Conservation (phyloP, 2,888 invertebrate genomes). For the Eudemis profundana region DNA sequence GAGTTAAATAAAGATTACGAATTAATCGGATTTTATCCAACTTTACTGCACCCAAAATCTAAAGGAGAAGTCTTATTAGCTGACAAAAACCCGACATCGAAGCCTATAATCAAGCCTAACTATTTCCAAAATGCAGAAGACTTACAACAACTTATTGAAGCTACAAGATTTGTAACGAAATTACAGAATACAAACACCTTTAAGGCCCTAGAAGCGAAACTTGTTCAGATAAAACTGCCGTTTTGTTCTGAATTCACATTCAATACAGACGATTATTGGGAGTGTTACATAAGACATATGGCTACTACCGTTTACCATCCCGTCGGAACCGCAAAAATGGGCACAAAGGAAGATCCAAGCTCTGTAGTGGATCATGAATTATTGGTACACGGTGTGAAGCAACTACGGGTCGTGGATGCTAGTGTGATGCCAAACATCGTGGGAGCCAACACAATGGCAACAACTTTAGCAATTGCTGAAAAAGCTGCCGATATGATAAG, state of each 20-base stretch:
- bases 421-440: slow-evolving; percentile 82
- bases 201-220: slow-evolving; percentile 60
- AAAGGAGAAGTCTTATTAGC: slow-evolving; percentile 83
- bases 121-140: slow-evolving; percentile 86
- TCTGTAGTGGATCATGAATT: slow-evolving; percentile 82
- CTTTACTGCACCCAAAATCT: slow-evolving; percentile 79
- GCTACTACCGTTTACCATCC: slow-evolving; percentile 87
- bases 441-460: slow-evolving; percentile 85
- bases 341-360: slow-evolving; percentile 66
- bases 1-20: slow-evolving; percentile 59
- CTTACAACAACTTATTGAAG: slow-evolving; percentile 70
- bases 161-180: slow-evolving; percentile 65
- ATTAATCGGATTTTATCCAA: slow-evolving; percentile 67
- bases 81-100: slow-evolving; percentile 78
- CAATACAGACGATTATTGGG: slow-evolving; percentile 79
- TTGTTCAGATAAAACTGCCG: slow-evolving; percentile 61
- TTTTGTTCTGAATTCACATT: slow-evolving; percentile 63
- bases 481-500: slow-evolving; percentile 78
- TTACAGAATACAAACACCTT: slow-evolving; percentile 72
- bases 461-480: slow-evolving; percentile 80
- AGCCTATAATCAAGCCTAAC: slow-evolving; percentile 86
- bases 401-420: slow-evolving; percentile 81
- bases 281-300: slow-evolving; percentile 83
- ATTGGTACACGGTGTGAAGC: slow-evolving; percentile 81
- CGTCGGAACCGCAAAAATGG: slow-evolving; percentile 90